Evolutionary conservation across 2,888 invertebrate genomes (phyloP).

Genomic region (Trissonchulus sp.): DNA sequence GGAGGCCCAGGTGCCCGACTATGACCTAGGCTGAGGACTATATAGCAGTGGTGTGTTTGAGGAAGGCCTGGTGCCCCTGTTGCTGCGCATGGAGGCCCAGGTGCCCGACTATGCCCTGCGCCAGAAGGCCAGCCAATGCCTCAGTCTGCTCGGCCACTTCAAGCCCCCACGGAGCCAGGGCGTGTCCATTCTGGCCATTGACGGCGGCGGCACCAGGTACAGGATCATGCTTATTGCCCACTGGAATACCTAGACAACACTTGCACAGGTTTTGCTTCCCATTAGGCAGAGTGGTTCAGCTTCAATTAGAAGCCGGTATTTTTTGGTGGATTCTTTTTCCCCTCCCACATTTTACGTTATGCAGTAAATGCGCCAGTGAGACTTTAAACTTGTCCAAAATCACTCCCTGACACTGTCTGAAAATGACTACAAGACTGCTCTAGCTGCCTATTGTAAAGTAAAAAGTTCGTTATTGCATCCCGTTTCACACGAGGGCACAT

Average conservation of each 20-base stretch:
- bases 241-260: no score
- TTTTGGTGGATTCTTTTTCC: no score
- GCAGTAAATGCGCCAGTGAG: not conserved
- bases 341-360: not conserved
- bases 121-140: conserved; percentile 56
- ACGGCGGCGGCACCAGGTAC: conserved; percentile 75
- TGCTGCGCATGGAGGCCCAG: not conserved
- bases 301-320: not conserved
- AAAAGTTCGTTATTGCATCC: no score
- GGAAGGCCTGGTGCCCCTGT: not conserved
- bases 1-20: conserved; percentile 32
- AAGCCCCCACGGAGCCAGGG: conserved; percentile 67
- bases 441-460: no score
- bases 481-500: no score
- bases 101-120: conserved; percentile 37
- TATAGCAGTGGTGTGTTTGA: conserved; percentile 3
- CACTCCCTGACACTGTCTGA: no score
- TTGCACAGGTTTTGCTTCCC: no score
- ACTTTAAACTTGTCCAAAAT: no score
- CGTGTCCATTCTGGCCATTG: conserved; percentile 72
- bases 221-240: conserved; percentile 28
- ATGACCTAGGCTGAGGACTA: no score
- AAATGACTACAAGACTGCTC: no score
- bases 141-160: conserved; percentile 67
- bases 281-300: conserved; percentile 17